These are phyloP conservation scores for Mesitornis unicolor DNA, from an alignment of 2,113 vertebrate genomes.

Conservation along the genomic window DNA sequence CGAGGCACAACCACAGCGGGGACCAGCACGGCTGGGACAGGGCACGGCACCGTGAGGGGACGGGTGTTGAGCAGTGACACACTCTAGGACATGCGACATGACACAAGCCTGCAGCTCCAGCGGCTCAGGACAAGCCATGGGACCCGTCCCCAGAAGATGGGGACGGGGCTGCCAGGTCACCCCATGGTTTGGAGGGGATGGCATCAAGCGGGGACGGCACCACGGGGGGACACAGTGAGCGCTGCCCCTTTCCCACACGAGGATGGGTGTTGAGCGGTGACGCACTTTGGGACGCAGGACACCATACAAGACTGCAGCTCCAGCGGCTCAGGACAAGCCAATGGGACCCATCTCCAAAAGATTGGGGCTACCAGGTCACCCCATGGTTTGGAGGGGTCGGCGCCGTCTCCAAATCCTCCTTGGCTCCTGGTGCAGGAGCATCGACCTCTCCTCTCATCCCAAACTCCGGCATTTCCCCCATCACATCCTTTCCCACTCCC, in stretches of 20 bases:
- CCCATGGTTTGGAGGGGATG: too few relatives aligned
- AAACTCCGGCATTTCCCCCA: neutral
- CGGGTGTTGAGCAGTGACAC: too few relatives aligned
- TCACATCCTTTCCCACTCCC: neutral
- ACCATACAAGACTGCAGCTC: neutral
- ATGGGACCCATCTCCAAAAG: fast-evolving
- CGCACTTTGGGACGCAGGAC: fast-evolving
- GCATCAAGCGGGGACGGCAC: too few relatives aligned
- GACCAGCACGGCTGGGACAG: neutral
- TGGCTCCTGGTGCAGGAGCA: neutral
- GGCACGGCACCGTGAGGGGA: neutral
- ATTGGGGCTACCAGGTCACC: neutral
- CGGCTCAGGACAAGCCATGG: too few relatives aligned
- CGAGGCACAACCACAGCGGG: neutral
- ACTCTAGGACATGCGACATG: too few relatives aligned
- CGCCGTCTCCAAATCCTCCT: neutral
- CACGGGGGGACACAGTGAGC: too few relatives aligned
- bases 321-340: neutral
- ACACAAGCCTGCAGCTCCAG: too few relatives aligned
- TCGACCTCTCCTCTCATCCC: neutral
- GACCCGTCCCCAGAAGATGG: too few relatives aligned
- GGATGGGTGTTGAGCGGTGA: fast-evolving
- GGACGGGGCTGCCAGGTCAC: too few relatives aligned
- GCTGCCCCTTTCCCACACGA: neutral
- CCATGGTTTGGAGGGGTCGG: too few relatives aligned